Evolutionary conservation across 2,797 vertebrate species (phyloP).

Genomic region (Acanthis flammea): DNA sequence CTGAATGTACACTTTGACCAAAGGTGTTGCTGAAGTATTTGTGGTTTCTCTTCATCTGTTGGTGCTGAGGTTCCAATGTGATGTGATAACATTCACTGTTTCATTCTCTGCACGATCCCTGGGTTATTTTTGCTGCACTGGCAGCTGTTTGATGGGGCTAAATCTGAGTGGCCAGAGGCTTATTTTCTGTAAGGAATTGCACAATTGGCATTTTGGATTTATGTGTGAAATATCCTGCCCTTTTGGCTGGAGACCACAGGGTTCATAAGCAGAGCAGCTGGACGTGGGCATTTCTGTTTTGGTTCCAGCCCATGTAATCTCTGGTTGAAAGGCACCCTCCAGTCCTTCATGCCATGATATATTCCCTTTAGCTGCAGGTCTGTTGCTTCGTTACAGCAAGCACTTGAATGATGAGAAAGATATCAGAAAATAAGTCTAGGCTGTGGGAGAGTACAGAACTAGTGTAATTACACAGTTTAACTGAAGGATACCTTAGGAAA

Average conservation of each 20-base stretch:
- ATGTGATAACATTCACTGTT: neutral
- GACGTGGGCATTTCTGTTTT: neutral
- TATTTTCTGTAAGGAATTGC: neutral
- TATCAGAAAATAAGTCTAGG: neutral
- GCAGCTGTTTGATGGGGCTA: constrained; percentile 33
- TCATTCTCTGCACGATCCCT: neutral
- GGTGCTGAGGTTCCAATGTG: neutral
- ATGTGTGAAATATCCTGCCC: neutral
- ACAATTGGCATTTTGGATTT: neutral
- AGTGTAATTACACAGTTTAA: neutral
- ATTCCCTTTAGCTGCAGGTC: neutral
- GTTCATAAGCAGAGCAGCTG: neutral
- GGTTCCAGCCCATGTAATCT: neutral
- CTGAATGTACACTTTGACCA: neutral
- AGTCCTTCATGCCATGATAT: neutral
- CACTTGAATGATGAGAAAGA: neutral
- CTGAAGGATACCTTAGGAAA: neutral
- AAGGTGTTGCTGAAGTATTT: neutral
- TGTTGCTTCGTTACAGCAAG: neutral
- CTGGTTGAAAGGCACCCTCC: neutral
- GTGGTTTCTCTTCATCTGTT: neutral
- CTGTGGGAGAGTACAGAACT: neutral
- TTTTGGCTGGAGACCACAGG: neutral
- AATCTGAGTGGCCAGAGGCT: neutral
- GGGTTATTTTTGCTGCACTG: constrained; percentile 27